Evolutionary conservation across 2,797 vertebrate genomes (phyloP), one percentile per base, ranked within the genome.

Genomic region (Argya squamiceps): DNA sequence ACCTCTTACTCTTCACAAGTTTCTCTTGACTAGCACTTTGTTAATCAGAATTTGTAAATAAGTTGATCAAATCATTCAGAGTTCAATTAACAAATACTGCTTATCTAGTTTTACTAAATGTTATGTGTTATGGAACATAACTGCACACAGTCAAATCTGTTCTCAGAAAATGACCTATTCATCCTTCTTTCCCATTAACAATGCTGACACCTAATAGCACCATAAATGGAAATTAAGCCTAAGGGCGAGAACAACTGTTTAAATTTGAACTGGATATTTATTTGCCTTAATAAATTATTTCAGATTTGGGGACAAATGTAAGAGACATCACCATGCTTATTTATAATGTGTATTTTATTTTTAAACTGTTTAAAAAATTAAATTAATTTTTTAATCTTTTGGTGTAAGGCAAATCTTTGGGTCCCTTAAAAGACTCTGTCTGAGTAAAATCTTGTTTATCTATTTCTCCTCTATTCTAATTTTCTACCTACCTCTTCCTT

Each of bases 401-500:
- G 7, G 9, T 41, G 32, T 32, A 85, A 63, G 18, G 20, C 29
- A 73, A 53, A 71, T 59, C 41, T 68, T 89, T 20, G 19, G 5
- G 10, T 65, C 23, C 15, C 34, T 68, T 55, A 27, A 89, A 83
- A 75, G 9, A 81, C 3, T 37, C 17, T 41, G 4, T 23, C 49
- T 23, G 32, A 94, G 58, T 92, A 69, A 58, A 49, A 64, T 29
- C 4, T 39, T 44, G 41, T 5, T 30, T 41, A 63, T 30, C 4
- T 62, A 5, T 23, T 92, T 74, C 53, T 63, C 64, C 7, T 67
- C 11, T 90, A 9, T 34, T 86, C 29, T 36, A 2, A 70, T 93
- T 50, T 83, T 60, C 58, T 84, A 97, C 98, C 82, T 79, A 99
- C 99, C 98, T 99, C 99, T 89, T 99, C 99, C 96, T 99, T 99